These are phyloP conservation scores for Cyclina sinensis DNA, from an alignment of 1,140 invertebrate genomes.

Conservation along the genomic window DNA sequence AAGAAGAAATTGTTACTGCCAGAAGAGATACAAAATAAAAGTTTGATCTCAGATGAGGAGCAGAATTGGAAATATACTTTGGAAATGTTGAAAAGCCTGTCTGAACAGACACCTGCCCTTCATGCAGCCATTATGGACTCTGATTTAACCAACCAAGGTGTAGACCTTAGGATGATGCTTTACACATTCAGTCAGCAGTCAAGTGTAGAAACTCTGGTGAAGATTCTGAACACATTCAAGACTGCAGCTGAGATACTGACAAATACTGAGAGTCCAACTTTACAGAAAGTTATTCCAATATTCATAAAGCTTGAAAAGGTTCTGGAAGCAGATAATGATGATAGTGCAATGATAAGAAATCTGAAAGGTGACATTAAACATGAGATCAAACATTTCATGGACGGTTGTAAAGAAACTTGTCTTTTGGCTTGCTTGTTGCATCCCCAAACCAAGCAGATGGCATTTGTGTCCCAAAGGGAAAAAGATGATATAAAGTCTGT, in stretches of 20 bases:
- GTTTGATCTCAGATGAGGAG: background rate
- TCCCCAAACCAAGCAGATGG: constrained; percentile 66
- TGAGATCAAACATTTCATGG: constrained; percentile 27
- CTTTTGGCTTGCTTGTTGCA: constrained; percentile 51
- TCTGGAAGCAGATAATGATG: constrained; percentile 33
- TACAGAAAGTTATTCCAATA: constrained; percentile 65
- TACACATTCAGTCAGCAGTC: constrained; percentile 37
- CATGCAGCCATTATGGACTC: constrained; percentile 58
- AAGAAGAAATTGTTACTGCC: constrained; percentile 36
- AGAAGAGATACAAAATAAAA: background rate
- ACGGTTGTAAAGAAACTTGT: constrained; percentile 19
- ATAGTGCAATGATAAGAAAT: constrained; percentile 37
- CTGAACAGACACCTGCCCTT: constrained; percentile 28
- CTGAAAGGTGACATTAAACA: constrained; percentile 41
- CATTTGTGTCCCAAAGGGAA: constrained; percentile 51
- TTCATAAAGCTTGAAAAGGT: constrained; percentile 61
- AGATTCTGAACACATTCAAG: constrained; percentile 53
- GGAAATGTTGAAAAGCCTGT: constrained; percentile 29
- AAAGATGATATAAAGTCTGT: constrained; percentile 40
- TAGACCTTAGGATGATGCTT: constrained; percentile 43
- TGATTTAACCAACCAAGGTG: constrained; percentile 48
- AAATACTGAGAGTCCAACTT: constrained; percentile 21
- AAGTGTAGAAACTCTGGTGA: constrained; percentile 41
- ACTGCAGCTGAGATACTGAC: constrained; percentile 56
- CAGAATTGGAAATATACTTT: constrained; percentile 37